Evolutionary conservation across 2,888 invertebrate genomes (phyloP).

Genomic region (Xestobium rufovillosum): DNA sequence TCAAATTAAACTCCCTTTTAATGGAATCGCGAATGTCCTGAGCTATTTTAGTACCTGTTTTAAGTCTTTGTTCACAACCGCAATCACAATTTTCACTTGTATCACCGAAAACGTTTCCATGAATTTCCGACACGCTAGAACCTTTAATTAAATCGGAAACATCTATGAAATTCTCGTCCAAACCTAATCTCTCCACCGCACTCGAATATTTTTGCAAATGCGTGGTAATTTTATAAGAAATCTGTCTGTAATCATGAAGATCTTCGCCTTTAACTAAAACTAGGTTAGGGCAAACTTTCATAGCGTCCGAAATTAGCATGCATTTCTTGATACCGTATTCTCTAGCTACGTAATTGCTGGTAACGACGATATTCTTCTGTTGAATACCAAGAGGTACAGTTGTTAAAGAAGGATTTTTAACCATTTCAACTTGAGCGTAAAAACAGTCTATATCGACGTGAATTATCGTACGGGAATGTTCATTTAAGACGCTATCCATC

Average conservation of each 20-base stretch:
- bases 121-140: constrained; percentile 37
- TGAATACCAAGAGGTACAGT: constrained; percentile 69
- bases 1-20: constrained; percentile 60
- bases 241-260: constrained; percentile 68
- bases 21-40: constrained; percentile 66
- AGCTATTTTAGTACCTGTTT: constrained; percentile 66
- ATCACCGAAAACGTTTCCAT: constrained; percentile 54
- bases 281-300: constrained; percentile 64
- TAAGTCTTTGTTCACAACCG: constrained; percentile 64
- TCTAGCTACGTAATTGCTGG: constrained; percentile 76
- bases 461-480: constrained; percentile 63
- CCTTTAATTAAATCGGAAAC: constrained; percentile 58
- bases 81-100: constrained; percentile 56
- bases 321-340: constrained; percentile 69
- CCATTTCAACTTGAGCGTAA: constrained; percentile 81
- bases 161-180: constrained; percentile 82
- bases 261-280: constrained; percentile 77
- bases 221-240: constrained; percentile 68
- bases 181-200: constrained; percentile 70
- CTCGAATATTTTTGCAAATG: constrained; percentile 64
- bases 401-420: constrained; percentile 59
- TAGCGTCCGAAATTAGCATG: constrained; percentile 69
- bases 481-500: no score
- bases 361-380: constrained; percentile 78
- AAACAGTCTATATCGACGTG: constrained; percentile 80